phyloP scores from a whole-genome alignment of 2,888 invertebrate genomes.

The Stenodema calcarata region DNA sequence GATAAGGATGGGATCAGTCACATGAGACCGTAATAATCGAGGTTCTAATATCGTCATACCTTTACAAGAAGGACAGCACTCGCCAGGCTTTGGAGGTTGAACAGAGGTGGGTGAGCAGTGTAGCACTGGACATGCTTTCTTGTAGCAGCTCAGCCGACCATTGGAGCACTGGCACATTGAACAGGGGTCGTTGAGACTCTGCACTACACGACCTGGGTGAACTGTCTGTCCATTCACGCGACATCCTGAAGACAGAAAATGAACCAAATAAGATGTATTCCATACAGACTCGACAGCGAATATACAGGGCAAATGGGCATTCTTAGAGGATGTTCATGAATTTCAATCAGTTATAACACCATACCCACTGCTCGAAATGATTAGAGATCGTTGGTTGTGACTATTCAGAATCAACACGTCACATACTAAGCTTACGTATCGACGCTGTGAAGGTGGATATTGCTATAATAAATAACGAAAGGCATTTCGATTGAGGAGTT shows the following conservation, averaged over 20 bases:
- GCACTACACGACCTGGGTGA: constrained; percentile 75
- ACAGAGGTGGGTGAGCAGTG: constrained; percentile 74
- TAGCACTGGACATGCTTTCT: constrained; percentile 86
- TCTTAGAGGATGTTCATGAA: too few species aligned
- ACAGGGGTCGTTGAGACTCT: constrained; percentile 84
- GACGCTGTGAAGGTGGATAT: too few species aligned
- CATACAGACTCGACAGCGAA: too few species aligned
- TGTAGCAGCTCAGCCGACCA: constrained; percentile 76
- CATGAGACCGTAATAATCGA: too few species aligned
- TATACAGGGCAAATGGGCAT: too few species aligned
- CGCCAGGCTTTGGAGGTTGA: constrained; percentile 75
- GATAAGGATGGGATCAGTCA: too few species aligned
- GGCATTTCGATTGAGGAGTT: neutral
- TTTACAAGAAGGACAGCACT: constrained; percentile 77
- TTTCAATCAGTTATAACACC: too few species aligned
- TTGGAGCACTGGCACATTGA: constrained; percentile 80
- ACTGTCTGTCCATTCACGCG: constrained; percentile 83
- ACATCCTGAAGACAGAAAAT: constrained; percentile 68
- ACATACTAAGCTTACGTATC: too few species aligned
- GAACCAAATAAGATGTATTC: neutral
- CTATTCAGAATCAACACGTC: too few species aligned
- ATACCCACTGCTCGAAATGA: too few species aligned
- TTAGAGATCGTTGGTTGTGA: too few species aligned
- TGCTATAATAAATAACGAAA: neutral
- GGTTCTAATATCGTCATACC: constrained; percentile 61